Base-by-base conservation (phyloP, 92 coral and sea anemone species). In the Porites cylindrica region DNA sequence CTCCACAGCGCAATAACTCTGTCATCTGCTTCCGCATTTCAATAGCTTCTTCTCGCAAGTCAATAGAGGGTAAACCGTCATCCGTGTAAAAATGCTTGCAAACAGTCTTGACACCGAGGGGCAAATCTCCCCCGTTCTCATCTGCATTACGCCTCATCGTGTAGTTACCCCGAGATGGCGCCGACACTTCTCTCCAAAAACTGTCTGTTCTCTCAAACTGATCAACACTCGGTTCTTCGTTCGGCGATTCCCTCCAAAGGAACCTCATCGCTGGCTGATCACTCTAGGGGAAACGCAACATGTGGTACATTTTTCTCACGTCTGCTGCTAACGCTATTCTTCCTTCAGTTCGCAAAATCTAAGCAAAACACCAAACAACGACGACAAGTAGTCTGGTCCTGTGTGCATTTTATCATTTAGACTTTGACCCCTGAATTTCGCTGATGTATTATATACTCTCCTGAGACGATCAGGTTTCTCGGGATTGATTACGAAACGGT, bases 221-320 rank as follows among this genome's bases (percentile, higher is more conserved):
- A 23, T 23, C 24, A 23, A 23, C 24, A 23, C 24, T 23, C 1
- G 24, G 24, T 23, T 23, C 24, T 23, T 23, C 24, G 24, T 23
- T 23, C 24, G 24, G 24, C 2, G 61, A 75, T 21, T 77, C 23
- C 29, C 52, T 58, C 82, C 64, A 74, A 53, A 60, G 52, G 75
- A 76, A 85, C 51, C 82, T 78, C 64, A 85, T 43, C 53, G 88
- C 75, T 17, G 82, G 76, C 74, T 76, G 76, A 50, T 84, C 88
- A 32, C 76, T 26, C 18, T 85, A 59, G n/a, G 83, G 89, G 0
- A 75, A 47, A 19, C 29, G 74, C 16, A 69, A 47, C 38, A 81
- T 81, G 73, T 68, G 86, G 86, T 81, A 81, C 86, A 68, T 81
- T 51, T 81, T 23, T 62, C 18, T 82, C 66, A 70, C 79, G 43